Evolutionary conservation across 2,113 vertebrate species (phyloP), one percentile per base, ranked within the genome.

Genomic region (Podocnemis expansa): DNA sequence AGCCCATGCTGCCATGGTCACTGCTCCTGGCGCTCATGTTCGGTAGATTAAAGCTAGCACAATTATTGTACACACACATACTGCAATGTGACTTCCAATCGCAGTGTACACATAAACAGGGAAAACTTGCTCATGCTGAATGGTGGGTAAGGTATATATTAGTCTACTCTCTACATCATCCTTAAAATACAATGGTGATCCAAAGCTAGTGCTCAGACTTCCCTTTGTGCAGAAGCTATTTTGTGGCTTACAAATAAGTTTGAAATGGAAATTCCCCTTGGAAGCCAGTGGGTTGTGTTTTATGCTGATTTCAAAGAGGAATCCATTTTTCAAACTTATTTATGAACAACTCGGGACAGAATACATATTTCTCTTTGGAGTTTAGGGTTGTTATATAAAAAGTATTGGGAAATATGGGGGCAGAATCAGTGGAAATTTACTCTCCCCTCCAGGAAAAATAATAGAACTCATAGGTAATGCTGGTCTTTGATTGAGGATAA

Each of bases 201-300:
- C 78, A 93, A 90, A 86, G 13, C n/a, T 29, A 81, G 55, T 54
- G 10, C 21, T 91, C 91, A 81, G 47, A 81, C 0, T 67, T 82
- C 19, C 76, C 89, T 43, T 51, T 93, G 55, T 86, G 76, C 54
- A 86, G 91, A 89, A 89, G 19, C 49, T 91, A 81, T 93, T 94
- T 86, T 87, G 93, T 92, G 92, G 34, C 78, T 93, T 92, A 89
- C 79, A 84, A 89, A 52, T 89, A 96, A 95, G 80, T 89, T 73
- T 91, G 84, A 97, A 98, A 89, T 88, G 89, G 94, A 91, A 96
- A 96, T 94, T 94, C 70, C 76, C 84, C 55, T 87, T 96, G 70
- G 82, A 96, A 95, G 88, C 89, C 80, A 95, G 52, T 94, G 86
- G 91, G 89, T 86, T 78, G 89, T 94, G 85, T 89, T 94, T 97